Percentiles rank a stretch among this genome's conserved stretches.
Evolutionary conservation across 2,888 invertebrate genomes (phyloP).

Genomic region (Abrostola triplasia): DNA sequence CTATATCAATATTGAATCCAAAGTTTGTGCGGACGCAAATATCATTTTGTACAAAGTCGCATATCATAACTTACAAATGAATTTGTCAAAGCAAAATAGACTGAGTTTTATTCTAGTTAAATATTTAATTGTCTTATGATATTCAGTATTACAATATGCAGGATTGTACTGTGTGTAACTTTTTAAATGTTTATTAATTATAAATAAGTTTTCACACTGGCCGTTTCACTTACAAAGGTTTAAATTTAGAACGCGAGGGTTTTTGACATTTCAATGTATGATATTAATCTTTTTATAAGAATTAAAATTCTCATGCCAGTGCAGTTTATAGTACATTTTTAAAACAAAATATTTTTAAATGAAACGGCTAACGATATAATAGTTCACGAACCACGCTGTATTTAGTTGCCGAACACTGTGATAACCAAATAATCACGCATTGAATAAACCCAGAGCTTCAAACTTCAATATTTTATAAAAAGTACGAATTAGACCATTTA

Average conservation of each 20-base stretch:
- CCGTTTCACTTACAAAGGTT: constrained; percentile 42
- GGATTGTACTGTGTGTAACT: constrained; percentile 54
- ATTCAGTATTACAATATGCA: constrained; percentile 55
- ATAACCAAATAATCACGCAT: constrained; percentile 73
- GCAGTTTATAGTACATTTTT: background rate
- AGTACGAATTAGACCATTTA: constrained; percentile 66
- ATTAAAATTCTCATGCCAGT: background rate
- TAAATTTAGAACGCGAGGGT: constrained; percentile 14
- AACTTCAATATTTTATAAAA: constrained; percentile 59
- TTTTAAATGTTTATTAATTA: constrained; percentile 48
- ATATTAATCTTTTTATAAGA: background rate
- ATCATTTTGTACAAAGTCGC: constrained; percentile 57
- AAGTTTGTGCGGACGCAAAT: constrained; percentile 46
- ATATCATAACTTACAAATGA: constrained; percentile 60
- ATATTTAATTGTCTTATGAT: constrained; percentile 62
- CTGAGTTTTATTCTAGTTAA: constrained; percentile 54
- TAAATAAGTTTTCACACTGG: constrained; percentile 38
- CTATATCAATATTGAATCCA: constrained; percentile 30
- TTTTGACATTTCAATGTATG: too few relatives aligned
- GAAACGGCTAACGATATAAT: constrained; percentile 30
- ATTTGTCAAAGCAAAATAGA: constrained; percentile 54
- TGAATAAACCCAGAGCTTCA: constrained; percentile 65
- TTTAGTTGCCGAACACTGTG: constrained; percentile 70
- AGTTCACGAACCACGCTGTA: constrained; percentile 59
- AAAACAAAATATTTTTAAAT: constrained; percentile 25